Evolutionary conservation across 2,888 invertebrate species (phyloP).

Genomic region (Eupithecia dodoneata): DNA sequence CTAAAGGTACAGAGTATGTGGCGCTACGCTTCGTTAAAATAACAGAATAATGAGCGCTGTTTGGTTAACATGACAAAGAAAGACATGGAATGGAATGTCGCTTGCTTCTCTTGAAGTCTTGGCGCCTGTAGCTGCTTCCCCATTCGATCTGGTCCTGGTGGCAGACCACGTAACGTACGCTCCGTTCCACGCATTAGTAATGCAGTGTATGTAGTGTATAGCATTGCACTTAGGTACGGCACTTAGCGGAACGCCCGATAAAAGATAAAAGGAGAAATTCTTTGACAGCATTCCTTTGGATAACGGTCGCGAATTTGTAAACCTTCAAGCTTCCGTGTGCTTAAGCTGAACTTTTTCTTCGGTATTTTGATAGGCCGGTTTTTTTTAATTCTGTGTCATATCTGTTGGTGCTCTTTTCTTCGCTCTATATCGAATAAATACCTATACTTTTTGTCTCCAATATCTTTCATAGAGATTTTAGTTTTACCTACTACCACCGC

Average conservation of each 20-base stretch:
- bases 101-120: constrained; percentile 57
- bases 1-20: constrained; percentile 30
- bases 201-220: constrained; percentile 50
- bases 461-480: background rate
- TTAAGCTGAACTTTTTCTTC: background rate
- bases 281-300: constrained; percentile 37
- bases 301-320: constrained; percentile 38
- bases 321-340: constrained; percentile 8
- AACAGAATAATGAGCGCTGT: constrained; percentile 78
- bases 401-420: background rate
- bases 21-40: constrained; percentile 78
- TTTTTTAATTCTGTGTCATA: background rate
- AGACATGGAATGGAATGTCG: constrained; percentile 65
- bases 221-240: constrained; percentile 36
- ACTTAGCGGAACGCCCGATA: constrained; percentile 40
- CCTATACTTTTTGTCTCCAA: background rate
- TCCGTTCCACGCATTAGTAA: constrained; percentile 48
- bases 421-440: background rate
- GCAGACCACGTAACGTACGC: constrained; percentile 65
- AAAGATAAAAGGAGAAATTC: constrained; percentile 39
- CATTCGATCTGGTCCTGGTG: constrained; percentile 69
- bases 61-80: constrained; percentile 81
- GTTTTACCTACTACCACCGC: background rate
- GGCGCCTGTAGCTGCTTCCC: constrained; percentile 67
- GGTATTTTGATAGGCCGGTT: background rate